These are phyloP conservation scores for Crenuchus spilurus DNA, from an alignment of 2,797 vertebrate genomes.

Conservation along the genomic window DNA sequence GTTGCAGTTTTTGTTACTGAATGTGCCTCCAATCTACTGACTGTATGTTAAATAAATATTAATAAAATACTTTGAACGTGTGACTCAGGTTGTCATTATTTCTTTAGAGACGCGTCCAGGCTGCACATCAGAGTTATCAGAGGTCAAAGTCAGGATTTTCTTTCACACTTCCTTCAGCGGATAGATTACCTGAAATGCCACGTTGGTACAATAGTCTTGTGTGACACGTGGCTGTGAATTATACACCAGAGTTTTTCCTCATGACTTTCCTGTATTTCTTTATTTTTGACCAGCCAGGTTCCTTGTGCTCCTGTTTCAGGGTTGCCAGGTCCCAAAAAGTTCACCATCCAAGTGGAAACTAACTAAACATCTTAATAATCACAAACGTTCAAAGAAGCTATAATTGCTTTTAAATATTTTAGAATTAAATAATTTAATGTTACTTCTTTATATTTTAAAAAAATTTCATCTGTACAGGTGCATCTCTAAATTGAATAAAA, in stretches of 20 bases:
- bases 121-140: too few relatives aligned
- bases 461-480: too few relatives aligned
- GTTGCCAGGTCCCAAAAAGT: too few relatives aligned
- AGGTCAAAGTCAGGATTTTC: not conserved
- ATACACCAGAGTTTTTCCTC: not conserved
- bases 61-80: conserved; percentile 48
- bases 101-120: not conserved
- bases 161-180: not conserved
- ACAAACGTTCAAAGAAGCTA: too few relatives aligned
- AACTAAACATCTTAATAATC: too few relatives aligned
- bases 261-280: conserved; percentile 24
- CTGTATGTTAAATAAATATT: conserved; percentile 24
- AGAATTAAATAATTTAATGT: too few relatives aligned
- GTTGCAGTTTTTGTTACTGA: not conserved
- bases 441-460: too few relatives aligned
- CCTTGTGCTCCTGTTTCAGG: too few relatives aligned
- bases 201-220: not conserved
- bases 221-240: not conserved
- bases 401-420: not conserved
- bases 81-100: not conserved
- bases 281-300: not conserved
- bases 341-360: too few relatives aligned
- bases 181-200: not conserved
- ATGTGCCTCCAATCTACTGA: conserved; percentile 35
- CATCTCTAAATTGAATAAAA: too few relatives aligned